Evolutionary conservation across 2,113 vertebrate genomes (phyloP).

Genomic region (Paramormyrops kingsleyae): DNA sequence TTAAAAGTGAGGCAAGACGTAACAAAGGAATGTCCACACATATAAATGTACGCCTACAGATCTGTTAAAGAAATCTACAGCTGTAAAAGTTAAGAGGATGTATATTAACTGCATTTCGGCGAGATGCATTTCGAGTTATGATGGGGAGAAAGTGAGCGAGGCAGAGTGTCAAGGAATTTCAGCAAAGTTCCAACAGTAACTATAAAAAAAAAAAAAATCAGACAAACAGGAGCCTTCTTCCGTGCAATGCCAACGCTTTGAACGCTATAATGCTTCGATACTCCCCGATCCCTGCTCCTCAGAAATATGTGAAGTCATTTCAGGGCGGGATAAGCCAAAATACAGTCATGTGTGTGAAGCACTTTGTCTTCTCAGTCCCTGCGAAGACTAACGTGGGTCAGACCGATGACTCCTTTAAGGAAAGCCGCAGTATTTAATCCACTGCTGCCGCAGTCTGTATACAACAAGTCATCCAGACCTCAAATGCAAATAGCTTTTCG

Average conservation of each 20-base stretch:
- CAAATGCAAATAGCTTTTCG: background rate
- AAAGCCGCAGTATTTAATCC: background rate
- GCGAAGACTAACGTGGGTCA: background rate
- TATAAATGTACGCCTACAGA: background rate
- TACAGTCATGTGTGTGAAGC: conserved; percentile 38
- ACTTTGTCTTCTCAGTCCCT: conserved; percentile 36
- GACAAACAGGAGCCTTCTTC: conserved; percentile 4
- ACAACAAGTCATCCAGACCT: background rate
- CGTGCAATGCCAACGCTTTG: background rate
- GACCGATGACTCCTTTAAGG: background rate
- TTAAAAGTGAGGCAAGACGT: background rate
- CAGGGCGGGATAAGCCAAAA: conserved; percentile 55
- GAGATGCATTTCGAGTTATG: background rate
- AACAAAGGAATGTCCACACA: background rate
- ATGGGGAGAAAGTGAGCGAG: background rate
- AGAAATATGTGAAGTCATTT: conserved; percentile 58
- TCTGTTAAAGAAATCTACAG: background rate
- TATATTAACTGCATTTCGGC: background rate
- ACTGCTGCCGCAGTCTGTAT: background rate
- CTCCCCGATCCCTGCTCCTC: conserved; percentile 49
- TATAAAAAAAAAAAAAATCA: background rate
- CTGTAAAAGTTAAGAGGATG: background rate
- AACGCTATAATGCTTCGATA: background rate
- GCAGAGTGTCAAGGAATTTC: background rate
- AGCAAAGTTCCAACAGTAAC: background rate